Base-by-base conservation (phyloP, 2,113 vertebrate genomes). In the Eublepharis macularius region DNA sequence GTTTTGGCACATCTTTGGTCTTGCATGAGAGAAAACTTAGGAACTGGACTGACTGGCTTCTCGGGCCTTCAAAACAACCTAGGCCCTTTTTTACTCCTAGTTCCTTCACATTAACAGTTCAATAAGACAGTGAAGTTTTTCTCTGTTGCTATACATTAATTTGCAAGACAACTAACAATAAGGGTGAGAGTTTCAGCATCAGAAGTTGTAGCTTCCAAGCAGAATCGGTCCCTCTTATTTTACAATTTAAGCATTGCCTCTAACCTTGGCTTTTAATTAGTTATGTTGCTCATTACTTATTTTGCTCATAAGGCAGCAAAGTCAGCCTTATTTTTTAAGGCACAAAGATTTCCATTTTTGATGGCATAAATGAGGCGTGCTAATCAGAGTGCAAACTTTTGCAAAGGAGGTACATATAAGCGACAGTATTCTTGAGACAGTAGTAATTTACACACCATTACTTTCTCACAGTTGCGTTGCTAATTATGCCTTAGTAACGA, bases 371-470 rank as follows among this genome's bases (percentile, higher is more conserved):
- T 89, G 57, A 92, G 36, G n/a, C 54, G 80, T 90, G 86, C 88
- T 84, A 91, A 90, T 93, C 54, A 93, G 87, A 90, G 69, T 79
- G 66, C 86, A 94, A 81, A 78, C 29, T 77, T 94, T 76, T 87
- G 74, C 82, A 87, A 93, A 83, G 91, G 83, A 75, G 75, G 54
- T 80, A 6, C 90, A 1, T 87, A 51, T 87, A 86, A 94, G 72
- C 41, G 87, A 45, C 69, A 81, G 39, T 21, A 88, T 93, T 86
- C 81, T 69, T 90, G 80, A 51, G 80, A 84, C 0, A 77, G 21
- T 74, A 83, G 66, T 90, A 81, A 92, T 94, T 94, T 93, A 86
- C 76, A 89, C 11, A 81, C 24, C 73, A 92, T 81, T 66, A 79
- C 66, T 93, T 90, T 91, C 80, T 90, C 83, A 91, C n/a, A 70